Base-by-base conservation (phyloP, 1,140 invertebrate genomes). In the Odontomachus brunneus region DNA sequence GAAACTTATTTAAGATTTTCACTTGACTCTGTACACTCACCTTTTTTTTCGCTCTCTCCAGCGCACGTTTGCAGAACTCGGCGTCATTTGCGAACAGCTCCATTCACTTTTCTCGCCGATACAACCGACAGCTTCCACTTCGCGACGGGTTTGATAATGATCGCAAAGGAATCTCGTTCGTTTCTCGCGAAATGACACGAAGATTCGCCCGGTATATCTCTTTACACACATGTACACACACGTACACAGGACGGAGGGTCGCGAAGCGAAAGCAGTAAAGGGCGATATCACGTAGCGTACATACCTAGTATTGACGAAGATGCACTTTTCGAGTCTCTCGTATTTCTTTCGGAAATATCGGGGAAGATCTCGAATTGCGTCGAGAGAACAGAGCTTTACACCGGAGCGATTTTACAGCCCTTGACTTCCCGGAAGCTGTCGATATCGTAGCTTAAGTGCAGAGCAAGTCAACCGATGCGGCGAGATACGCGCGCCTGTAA, bases 301-400 rank as follows among this genome's bases (percentile, higher is more conserved):
- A 24, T 66, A 53, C 38, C 9, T 11, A 7, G 38, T 44, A 11
- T 38, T 33, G 75, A 80, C 75, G n/a, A 80, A 59, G 24, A 69
- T 55, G 19, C 65, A 26, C 22, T 80, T 19, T 17, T 57, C 75
- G 82, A 84, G 76, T 84, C 82, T 62, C 19, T 59, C 49, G 22
- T 72, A 84, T 84, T 84, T 84, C 65, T 60, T 15, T 1, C 22
- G n/a, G 49, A 84, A 84, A 84, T 82, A 59, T 82, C 53, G 29
- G 60, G 48, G 22, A n/a, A 44, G 82, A 84, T 66, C 82, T 84
- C 82, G 57, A 49, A 11, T 38, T 22, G 38, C 48, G 24, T 48
- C 59, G 15, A 24, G 49, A 19, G 12, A 12, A 53, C 26, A 51
- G 17, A 17, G 38, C 49, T 24, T 60, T 60, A 14, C 60, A 73